These are phyloP conservation scores for Monoplex corrugatus DNA, from an alignment of 2,888 invertebrate species.

Conservation along the genomic window DNA sequence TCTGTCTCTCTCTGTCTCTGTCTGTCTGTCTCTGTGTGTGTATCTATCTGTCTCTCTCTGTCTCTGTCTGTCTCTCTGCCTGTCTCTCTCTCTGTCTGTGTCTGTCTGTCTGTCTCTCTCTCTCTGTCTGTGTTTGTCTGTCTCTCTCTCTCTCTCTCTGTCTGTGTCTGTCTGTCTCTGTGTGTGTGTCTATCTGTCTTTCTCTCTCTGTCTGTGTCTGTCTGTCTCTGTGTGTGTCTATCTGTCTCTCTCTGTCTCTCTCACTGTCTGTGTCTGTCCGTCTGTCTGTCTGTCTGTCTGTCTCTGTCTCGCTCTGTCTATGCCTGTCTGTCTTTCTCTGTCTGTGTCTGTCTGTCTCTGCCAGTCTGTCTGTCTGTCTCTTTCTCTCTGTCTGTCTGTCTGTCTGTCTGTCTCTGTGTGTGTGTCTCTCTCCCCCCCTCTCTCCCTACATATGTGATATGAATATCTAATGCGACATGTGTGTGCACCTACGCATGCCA, in stretches of 20 bases:
- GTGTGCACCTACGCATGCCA: too few relatives aligned
- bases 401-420: slow-evolving; percentile 15
- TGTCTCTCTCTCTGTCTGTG: too few relatives aligned
- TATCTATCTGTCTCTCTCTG: too few relatives aligned
- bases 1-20: too few relatives aligned
- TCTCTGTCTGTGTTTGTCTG: too few relatives aligned
- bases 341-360: too few relatives aligned
- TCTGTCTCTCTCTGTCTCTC: not conserved
- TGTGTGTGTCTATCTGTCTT: slow-evolving; percentile 17
- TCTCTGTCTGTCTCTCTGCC: too few relatives aligned
- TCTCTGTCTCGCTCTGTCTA: too few relatives aligned
- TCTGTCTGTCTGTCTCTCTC: too few relatives aligned
- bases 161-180: slow-evolving; percentile 41
- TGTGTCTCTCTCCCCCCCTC: slow-evolving; percentile 27
- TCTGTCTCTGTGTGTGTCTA: not conserved
- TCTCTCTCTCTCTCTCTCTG: slow-evolving; percentile 25
- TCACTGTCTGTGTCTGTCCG: not conserved
- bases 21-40: too few relatives aligned
- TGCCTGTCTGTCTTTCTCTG: not conserved
- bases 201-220: slow-evolving; percentile 7
- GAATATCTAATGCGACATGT: too few relatives aligned
- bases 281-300: not conserved
- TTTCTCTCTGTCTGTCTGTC: slow-evolving; percentile 22
- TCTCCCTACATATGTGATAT: too few relatives aligned
- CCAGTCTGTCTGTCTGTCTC: slow-evolving; percentile 3